Conservation (phyloP, 92 coral and sea anemone species). For the Heteractis magnifica region DNA sequence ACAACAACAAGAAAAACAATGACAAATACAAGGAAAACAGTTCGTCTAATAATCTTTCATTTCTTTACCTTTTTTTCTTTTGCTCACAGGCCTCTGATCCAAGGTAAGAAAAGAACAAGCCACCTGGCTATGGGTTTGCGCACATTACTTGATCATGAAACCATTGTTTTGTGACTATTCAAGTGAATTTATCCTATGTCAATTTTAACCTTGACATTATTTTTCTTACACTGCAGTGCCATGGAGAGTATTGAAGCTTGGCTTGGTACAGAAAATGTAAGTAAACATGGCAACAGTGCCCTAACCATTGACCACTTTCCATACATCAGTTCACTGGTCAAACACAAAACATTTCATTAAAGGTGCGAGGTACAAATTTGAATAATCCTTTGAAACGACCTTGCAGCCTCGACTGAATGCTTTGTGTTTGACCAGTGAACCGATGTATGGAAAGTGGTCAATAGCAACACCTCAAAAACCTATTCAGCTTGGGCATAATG, state of each 20-base stretch:
- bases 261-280: conserved; percentile 55
- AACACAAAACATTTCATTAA: too few species aligned
- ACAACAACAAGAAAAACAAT: not conserved
- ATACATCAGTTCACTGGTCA: too few species aligned
- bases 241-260: conserved; percentile 91
- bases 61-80: not conserved
- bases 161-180: too few species aligned
- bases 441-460: too few species aligned
- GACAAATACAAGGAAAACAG: too few species aligned
- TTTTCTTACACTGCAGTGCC: conserved; percentile 42
- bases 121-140: too few species aligned
- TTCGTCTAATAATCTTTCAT: not conserved
- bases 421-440: too few species aligned
- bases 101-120: conserved; percentile 36
- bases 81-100: conserved; percentile 47
- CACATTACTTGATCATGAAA: not conserved
- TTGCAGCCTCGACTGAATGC: too few species aligned
- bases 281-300: not conserved
- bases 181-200: not conserved
- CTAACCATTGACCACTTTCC: too few species aligned
- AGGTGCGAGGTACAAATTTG: too few species aligned
- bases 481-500: too few species aligned
- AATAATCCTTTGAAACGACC: too few species aligned
- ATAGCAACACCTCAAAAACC: not conserved
- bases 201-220: not conserved